A percentile compares a stretch with the other conserved stretches of the same genome.
Conservation (phyloP, 2,888 invertebrate species). For the Drosophila atripex region DNA sequence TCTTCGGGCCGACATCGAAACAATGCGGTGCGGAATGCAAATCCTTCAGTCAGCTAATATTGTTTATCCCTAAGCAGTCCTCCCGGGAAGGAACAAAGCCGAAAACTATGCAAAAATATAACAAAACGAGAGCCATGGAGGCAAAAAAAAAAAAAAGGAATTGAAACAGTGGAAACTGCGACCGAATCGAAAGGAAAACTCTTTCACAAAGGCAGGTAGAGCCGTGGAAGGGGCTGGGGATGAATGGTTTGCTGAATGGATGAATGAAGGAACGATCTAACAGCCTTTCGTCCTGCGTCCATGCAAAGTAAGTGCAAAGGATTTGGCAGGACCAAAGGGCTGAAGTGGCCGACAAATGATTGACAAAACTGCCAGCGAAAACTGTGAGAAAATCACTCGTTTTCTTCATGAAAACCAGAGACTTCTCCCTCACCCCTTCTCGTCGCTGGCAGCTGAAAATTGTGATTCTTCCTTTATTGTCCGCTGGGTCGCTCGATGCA, state of each 20-base stretch:
- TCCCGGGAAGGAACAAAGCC: conserved; percentile 31
- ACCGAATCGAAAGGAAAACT: conserved; percentile 32
- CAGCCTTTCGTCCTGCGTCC: conserved; percentile 28
- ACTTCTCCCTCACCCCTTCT: conserved; percentile 6
- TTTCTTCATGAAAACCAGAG: conserved; percentile 50
- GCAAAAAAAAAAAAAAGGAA: conserved; percentile 27
- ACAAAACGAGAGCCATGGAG: conserved; percentile 50
- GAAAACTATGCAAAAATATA: conserved; percentile 70
- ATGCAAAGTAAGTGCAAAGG: conserved; percentile 75
- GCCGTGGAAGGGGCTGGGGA: conserved; percentile 3
- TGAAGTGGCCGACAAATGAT: conserved; percentile 39
- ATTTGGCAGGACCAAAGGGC: conserved; percentile 51
- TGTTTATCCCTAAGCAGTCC: conserved; percentile 50
- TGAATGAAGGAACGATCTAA: conserved; percentile 32
- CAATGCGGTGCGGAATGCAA: conserved; percentile 42
- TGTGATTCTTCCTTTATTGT: conserved; percentile 54
- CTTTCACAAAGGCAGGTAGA: conserved; percentile 48
- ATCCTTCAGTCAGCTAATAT: conserved; percentile 48
- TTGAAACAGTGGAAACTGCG: conserved; percentile 13
- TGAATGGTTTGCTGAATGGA: conserved; percentile 53
- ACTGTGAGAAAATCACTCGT: conserved; percentile 48
- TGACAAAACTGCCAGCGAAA: conserved; percentile 31
- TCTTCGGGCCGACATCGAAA: conserved; percentile 28
- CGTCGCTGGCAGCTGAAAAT: conserved; percentile 61
- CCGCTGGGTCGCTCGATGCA: conserved; percentile 48